A percentile compares a stretch with the other conserved stretches of the same genome.
Evolutionary conservation across 2,113 vertebrate genomes (phyloP).

Genomic region (Calypte anna): DNA sequence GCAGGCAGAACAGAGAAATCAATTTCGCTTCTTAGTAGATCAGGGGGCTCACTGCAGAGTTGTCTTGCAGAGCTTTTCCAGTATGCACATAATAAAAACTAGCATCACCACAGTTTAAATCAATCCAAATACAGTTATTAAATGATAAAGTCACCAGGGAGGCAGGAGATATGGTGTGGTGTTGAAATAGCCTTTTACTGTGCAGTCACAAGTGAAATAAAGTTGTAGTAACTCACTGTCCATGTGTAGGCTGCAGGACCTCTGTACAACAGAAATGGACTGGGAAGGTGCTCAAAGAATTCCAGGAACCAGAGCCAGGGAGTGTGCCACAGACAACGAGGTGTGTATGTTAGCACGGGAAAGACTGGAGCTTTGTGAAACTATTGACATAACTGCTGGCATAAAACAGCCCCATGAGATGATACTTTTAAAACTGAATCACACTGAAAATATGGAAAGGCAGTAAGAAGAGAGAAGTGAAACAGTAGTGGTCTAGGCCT

Average conservation of each 20-base stretch:
- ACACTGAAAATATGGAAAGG: neutral
- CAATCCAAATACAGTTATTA: neutral
- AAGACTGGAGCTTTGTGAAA: neutral
- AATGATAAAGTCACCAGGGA: neutral
- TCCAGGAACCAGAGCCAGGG: neutral
- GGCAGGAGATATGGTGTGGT: neutral
- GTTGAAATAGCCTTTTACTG: neutral
- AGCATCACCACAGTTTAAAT: neutral
- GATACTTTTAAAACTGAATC: neutral
- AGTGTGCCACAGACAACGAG: rapidly evolving
- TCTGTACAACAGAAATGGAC: neutral
- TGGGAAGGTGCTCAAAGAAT: neutral
- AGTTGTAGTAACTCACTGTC: neutral
- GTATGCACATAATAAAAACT: neutral
- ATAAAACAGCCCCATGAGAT: neutral
- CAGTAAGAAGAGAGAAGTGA: neutral
- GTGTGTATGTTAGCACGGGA: neutral
- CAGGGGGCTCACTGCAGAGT: neutral
- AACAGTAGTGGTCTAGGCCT: neutral
- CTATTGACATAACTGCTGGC: neutral
- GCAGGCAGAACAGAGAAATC: neutral
- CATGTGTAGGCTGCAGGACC: neutral
- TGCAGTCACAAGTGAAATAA: neutral
- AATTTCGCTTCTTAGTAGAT: neutral
- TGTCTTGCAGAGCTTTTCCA: neutral